A percentile compares a stretch with the other conserved stretches of the same genome.
Evolutionary conservation across 2,113 vertebrate genomes (phyloP).

Genomic region (Protobothrops mucrosquamatus): DNA sequence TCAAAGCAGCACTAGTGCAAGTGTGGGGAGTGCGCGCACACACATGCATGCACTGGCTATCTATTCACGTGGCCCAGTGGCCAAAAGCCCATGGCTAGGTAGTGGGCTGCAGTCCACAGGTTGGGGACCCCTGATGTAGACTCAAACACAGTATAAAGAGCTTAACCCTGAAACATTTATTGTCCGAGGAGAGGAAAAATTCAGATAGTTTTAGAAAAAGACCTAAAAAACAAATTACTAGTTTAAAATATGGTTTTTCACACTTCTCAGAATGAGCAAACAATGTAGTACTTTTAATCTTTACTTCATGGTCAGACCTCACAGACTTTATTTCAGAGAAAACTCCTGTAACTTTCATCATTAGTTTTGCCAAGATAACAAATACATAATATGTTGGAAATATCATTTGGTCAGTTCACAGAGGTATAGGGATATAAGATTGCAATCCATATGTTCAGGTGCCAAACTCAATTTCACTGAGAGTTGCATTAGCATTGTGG

Average conservation of each 20-base stretch:
- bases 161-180: slow-evolving; percentile 30
- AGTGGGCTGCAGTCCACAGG: no score
- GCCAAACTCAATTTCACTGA: no score
- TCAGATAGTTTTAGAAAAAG: slow-evolving; percentile 21
- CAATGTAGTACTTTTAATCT: neutral
- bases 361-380: neutral
- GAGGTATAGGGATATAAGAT: neutral
- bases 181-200: neutral
- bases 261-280: neutral
- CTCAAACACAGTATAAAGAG: slow-evolving; percentile 1
- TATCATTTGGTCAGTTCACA: neutral
- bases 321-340: neutral
- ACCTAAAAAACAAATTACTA: slow-evolving; percentile 2
- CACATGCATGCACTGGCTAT: no score
- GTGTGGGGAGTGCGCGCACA: no score
- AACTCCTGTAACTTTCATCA: slow-evolving; percentile 7
- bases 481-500: no score
- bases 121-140: neutral
- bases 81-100: no score
- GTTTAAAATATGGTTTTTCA: neutral
- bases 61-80: no score
- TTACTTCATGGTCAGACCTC: neutral
- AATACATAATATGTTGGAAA: neutral
- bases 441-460: neutral
- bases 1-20: no score